phyloP scores from a whole-genome alignment of 2,113 vertebrate species.

The Eonycteris spelaea region DNA sequence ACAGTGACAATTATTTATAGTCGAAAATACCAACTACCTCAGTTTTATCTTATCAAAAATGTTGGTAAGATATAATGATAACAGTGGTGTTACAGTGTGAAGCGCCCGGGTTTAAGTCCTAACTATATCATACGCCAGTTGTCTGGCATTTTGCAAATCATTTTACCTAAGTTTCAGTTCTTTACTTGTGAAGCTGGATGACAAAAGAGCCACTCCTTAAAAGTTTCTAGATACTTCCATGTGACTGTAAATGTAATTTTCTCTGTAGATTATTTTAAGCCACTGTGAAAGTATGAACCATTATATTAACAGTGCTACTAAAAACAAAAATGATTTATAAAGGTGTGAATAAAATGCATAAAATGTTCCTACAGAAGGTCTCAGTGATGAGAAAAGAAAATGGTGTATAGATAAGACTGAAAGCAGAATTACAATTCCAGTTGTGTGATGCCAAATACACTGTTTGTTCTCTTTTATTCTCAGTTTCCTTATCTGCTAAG shows the following conservation, averaged over 20 bases:
- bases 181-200: not conserved
- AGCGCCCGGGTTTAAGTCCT: not conserved
- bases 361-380: not conserved
- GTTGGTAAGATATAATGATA: not conserved
- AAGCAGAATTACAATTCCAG: not conserved
- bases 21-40: not conserved
- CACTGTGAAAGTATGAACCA: not conserved
- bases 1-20: not conserved
- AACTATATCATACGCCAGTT: fast-evolving
- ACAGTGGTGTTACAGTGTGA: not conserved
- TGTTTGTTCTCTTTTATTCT: not conserved
- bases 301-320: not conserved
- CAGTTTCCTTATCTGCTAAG: not conserved
- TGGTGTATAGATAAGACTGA: not conserved
- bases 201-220: not conserved
- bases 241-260: not conserved
- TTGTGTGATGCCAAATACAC: fast-evolving
- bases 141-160: not conserved
- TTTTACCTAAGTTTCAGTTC: not conserved
- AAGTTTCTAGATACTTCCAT: not conserved
- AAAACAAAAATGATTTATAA: not conserved
- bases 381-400: not conserved
- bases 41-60: not conserved
- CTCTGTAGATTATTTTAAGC: not conserved
- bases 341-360: not conserved